A percentile compares a stretch with the other conserved stretches of the same genome.
Conservation (phyloP, 2,113 vertebrate species). For the Orcinus orca region DNA sequence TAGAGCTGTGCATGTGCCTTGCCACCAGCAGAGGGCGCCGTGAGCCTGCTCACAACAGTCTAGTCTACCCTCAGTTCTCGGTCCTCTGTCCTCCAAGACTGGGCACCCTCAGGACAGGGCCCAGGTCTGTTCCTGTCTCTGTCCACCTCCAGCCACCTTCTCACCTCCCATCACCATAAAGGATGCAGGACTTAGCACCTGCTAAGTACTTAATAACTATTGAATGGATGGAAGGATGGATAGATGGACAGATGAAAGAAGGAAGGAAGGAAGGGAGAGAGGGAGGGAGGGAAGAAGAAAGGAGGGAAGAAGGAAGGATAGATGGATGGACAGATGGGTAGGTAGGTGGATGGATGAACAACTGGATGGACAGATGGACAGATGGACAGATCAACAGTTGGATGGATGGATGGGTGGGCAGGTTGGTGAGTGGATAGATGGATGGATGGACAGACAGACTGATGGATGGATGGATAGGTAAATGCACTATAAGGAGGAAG, state of each 20-base stretch:
- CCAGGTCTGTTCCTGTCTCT: background rate
- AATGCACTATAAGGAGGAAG: background rate
- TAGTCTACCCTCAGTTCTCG: background rate
- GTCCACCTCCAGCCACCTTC: background rate
- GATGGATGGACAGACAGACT: background rate
- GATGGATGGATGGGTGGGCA: too few relatives aligned
- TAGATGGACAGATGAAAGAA: too few relatives aligned
- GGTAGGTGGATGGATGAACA: rapidly evolving
- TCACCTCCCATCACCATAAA: background rate
- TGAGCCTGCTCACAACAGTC: background rate
- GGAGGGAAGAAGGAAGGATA: too few relatives aligned
- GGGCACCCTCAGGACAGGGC: background rate
- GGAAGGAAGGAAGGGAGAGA: rapidly evolving
- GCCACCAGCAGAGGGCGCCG: slow-evolving; percentile 54
- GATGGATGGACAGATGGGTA: rapidly evolving
- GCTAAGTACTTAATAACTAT: background rate
- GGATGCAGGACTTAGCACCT: background rate
- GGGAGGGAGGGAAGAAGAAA: too few relatives aligned
- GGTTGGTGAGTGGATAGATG: background rate
- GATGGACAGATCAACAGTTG: background rate
- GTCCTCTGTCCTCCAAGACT: background rate
- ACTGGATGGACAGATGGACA: too few relatives aligned
- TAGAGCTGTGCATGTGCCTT: background rate
- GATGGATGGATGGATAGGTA: too few relatives aligned
- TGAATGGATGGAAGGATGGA: background rate